Conservation (phyloP, 2,888 invertebrate species). For the Pomacea canaliculata region DNA sequence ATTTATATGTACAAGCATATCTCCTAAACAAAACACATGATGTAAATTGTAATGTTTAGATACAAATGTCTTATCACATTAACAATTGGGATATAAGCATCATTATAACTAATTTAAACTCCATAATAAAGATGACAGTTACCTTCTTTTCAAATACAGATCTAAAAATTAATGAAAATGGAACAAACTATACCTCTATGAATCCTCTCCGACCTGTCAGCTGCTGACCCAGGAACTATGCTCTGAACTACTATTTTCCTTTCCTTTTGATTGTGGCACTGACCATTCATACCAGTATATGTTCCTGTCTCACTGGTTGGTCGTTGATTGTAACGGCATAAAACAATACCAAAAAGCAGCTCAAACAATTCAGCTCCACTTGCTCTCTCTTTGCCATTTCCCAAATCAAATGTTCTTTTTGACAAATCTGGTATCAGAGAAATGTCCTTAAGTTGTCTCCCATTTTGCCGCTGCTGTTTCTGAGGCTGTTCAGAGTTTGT, state of each 20-base stretch:
- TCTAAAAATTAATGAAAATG: not conserved
- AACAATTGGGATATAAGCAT: no score
- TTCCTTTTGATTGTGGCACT: slow-evolving; percentile 43
- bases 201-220: slow-evolving; percentile 49
- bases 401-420: slow-evolving; percentile 22
- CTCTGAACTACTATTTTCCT: slow-evolving; percentile 58
- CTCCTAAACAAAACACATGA: slow-evolving; percentile 44
- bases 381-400: slow-evolving; percentile 28
- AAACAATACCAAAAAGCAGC: slow-evolving; percentile 54
- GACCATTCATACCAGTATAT: slow-evolving; percentile 1
- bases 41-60: not conserved
- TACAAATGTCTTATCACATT: no score
- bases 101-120: no score
- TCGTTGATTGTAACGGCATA: slow-evolving; percentile 54
- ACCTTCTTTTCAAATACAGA: not conserved
- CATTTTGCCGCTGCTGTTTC: slow-evolving; percentile 20
- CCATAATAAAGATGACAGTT: no score
- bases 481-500: not conserved
- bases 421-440: slow-evolving; percentile 36
- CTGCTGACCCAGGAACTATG: slow-evolving; percentile 47
- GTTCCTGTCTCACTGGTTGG: slow-evolving; percentile 26
- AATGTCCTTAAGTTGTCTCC: slow-evolving; percentile 40
- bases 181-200: slow-evolving; percentile 36
- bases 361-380: slow-evolving; percentile 53
- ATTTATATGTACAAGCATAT: slow-evolving; percentile 56